Conservation (phyloP, 2,113 vertebrate species). For the rat (Rattus norvegicus) region DNA sequence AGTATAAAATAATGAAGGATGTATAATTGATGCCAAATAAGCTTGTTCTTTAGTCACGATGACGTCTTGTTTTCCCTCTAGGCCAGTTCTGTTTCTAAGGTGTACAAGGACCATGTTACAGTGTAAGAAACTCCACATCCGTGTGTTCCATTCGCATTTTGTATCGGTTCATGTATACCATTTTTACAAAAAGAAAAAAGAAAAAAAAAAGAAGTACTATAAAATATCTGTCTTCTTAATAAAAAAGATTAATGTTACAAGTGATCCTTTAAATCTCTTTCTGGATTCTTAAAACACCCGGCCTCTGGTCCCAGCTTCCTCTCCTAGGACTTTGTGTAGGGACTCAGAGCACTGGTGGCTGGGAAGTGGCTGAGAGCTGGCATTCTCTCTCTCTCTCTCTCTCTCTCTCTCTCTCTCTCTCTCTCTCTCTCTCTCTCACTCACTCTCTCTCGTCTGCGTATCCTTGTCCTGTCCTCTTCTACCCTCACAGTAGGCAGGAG, state of each 20-base stretch:
- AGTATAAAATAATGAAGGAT: conserved; percentile 82
- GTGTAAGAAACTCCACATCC: conserved; percentile 89
- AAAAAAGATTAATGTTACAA: conserved; percentile 91
- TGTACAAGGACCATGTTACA: conserved; percentile 89
- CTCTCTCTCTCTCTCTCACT: background rate
- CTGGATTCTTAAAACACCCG: conserved; percentile 65
- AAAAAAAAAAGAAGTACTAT: conserved; percentile 90
- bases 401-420: too few species aligned
- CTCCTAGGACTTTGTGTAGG: background rate
- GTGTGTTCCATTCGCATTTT: conserved; percentile 90
- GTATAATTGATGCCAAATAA: conserved; percentile 87
- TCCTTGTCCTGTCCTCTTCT: conserved; percentile 55
- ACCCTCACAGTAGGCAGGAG: conserved; percentile 44
- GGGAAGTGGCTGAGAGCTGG: background rate
- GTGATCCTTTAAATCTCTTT: conserved; percentile 71
- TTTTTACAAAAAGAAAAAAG: conserved; percentile 88
- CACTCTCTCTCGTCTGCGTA: background rate
- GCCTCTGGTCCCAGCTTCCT: background rate
- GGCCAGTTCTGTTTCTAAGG: conserved; percentile 89
- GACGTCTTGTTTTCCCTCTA: conserved; percentile 85
- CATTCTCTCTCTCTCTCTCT: too few species aligned
- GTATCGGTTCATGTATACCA: conserved; percentile 92
- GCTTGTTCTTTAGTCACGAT: conserved; percentile 90
- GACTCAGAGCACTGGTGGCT: background rate
- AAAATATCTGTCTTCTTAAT: conserved; percentile 93